These are phyloP conservation scores for Ibidorhyncha struthersii DNA, from an alignment of 2,113 vertebrate species.

Conservation along the genomic window DNA sequence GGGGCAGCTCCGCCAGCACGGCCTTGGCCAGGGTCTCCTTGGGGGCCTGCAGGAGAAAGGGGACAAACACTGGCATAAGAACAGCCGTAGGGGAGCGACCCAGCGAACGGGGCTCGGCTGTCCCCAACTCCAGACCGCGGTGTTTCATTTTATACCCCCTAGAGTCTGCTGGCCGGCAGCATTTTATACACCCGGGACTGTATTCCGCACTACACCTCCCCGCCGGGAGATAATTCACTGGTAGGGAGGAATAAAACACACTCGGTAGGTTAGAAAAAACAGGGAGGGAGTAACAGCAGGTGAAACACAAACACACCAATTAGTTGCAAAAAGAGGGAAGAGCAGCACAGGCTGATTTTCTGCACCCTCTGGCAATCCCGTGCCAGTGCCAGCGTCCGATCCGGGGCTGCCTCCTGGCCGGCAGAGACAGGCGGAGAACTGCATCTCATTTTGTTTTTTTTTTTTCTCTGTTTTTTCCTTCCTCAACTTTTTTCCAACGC, in stretches of 20 bases:
- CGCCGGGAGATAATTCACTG: not conserved
- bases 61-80: not conserved
- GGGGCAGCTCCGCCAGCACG: constrained; percentile 94
- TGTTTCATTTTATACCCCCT: not conserved
- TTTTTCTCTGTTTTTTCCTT: not conserved
- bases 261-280: not conserved
- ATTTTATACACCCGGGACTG: not conserved
- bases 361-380: not conserved
- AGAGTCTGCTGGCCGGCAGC: not conserved
- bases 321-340: not conserved
- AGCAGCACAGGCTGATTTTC: not conserved
- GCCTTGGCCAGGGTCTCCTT: constrained; percentile 98
- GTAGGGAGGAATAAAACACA: not conserved
- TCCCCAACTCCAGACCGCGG: not conserved
- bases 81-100: rapidly evolving
- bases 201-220: not conserved
- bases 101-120: rapidly evolving
- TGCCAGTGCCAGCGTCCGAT: not conserved
- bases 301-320: not conserved
- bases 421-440: not conserved
- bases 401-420: not conserved
- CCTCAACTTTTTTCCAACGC: not conserved
- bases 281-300: not conserved
- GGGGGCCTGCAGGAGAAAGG: constrained; percentile 80
- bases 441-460: not conserved